A percentile compares a stretch with the other conserved stretches of the same genome.
Conservation (phyloP, 2,888 invertebrate species). For the Amphipoea oculea region DNA sequence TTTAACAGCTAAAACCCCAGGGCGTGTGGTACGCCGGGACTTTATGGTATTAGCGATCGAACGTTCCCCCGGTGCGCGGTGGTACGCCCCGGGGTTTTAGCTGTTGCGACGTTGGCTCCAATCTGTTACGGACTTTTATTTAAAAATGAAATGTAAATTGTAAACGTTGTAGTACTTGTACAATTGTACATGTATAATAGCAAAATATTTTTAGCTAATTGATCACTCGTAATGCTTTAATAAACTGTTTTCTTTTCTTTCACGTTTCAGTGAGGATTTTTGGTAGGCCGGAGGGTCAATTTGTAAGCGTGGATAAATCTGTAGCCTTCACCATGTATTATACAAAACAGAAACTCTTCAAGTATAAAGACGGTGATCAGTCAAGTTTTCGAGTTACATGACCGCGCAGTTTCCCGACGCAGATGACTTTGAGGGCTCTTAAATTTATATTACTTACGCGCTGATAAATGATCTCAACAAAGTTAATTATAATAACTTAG, state of each 20-base stretch:
- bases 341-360: conserved; percentile 12
- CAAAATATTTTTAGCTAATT: conserved; percentile 24
- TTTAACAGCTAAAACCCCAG: neutral
- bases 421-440: conserved; percentile 31
- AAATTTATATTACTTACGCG: conserved; percentile 55
- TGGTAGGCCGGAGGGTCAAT: neutral
- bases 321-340: neutral
- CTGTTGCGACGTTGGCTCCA: conserved; percentile 1
- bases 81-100: too few species aligned
- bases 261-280: neutral
- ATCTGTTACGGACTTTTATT: conserved; percentile 30
- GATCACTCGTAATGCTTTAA: neutral
- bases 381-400: conserved; percentile 29
- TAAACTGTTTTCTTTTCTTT: neutral
- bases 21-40: too few species aligned
- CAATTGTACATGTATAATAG: neutral
- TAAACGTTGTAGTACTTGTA: neutral
- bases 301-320: neutral
- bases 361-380: conserved; percentile 23
- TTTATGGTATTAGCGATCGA: too few species aligned
- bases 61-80: too few species aligned
- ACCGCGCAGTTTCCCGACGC: conserved; percentile 17
- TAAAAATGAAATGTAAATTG: conserved; percentile 21
- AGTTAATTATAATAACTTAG: conserved; percentile 34
- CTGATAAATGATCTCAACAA: conserved; percentile 48